Evolutionary conservation across 2,797 vertebrate genomes (phyloP), one percentile per base, ranked within the genome.

Genomic region (Peromyscus nudipes): DNA sequence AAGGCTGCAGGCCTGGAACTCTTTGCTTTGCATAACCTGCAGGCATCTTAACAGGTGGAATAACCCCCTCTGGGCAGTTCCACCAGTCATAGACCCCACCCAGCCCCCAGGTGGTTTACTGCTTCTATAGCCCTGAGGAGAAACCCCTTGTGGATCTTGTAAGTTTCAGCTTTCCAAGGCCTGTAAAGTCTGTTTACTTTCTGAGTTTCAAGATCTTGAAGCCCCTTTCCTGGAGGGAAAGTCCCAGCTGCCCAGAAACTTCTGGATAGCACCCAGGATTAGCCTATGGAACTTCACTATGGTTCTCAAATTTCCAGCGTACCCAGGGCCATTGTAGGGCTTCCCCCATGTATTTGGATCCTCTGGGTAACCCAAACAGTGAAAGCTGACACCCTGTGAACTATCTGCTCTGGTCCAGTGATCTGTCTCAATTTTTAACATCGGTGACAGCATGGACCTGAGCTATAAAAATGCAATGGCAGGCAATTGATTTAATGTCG

Each of bases 381-480:
- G 57, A 91, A 88, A 98, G 71, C 89, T 94, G 52, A 97, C 97
- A 96, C 79, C 83, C 60, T 62, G 86, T 89, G n/a, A 95, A 90
- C 83, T 89, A 92, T 75, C 92, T 94, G 75, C 34, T 43, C 1
- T 71, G 88, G 31, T 87, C 77, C 86, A 60, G 21, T 91, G 40
- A 77, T 96, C 57, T 11, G 73, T 90, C 86, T 87, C 98, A 87
- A 96, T 97, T 98, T 96, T 98, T 96, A 77, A 92, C 87, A 79
- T 46, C 55, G 46, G 97, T 95, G 75, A 1, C 77, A 80, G 52
- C 0, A 1, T 76, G 62, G 75, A 76, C 85, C 82, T 97, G 60
- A 83, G 52, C 65, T 96, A 91, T 83, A 96, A 95, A 98, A 97
- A 96, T 83, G 88, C 76, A 95, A 91, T 96, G 95, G 95, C 0